Evolutionary conservation across 1,140 invertebrate species (phyloP).

Genomic region (Halictus rubicundus): DNA sequence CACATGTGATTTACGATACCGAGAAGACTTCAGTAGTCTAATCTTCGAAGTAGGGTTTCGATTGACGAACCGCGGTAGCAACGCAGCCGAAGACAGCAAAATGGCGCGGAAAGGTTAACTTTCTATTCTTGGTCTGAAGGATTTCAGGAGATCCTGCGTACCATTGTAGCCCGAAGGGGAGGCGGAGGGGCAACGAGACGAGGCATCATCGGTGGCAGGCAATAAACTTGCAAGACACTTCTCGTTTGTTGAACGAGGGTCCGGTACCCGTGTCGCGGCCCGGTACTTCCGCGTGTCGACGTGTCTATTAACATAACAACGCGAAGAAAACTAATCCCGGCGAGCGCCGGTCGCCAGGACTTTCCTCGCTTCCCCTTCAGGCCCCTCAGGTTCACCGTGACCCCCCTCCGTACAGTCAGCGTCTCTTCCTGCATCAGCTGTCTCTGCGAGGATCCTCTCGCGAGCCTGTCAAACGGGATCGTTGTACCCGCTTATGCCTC

Average conservation of each 20-base stretch:
- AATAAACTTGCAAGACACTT: constrained; percentile 51
- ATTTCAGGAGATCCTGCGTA: background rate
- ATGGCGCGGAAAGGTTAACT: background rate
- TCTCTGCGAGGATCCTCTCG: background rate
- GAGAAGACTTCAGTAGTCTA: no score
- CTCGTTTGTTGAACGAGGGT: constrained; percentile 51
- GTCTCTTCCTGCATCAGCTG: constrained; percentile 44
- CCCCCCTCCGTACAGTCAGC: constrained; percentile 58
- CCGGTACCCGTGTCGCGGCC: constrained; percentile 39
- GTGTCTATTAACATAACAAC: constrained; percentile 71
- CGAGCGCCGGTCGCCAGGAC: constrained; percentile 41
- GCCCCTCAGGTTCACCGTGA: constrained; percentile 40
- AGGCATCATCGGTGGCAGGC: constrained; percentile 52
- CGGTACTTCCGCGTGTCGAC: constrained; percentile 69
- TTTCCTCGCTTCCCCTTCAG: constrained; percentile 54
- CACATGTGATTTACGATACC: no score
- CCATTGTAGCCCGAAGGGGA: background rate
- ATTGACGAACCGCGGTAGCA: no score
- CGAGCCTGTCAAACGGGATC: background rate
- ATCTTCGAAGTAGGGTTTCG: no score
- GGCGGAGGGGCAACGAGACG: background rate
- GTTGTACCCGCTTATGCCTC: background rate
- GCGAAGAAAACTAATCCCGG: constrained; percentile 68
- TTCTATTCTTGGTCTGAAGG: background rate
- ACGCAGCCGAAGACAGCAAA: no score